Conservation (phyloP, 2,113 vertebrate species). For the Nothocercus julius region DNA sequence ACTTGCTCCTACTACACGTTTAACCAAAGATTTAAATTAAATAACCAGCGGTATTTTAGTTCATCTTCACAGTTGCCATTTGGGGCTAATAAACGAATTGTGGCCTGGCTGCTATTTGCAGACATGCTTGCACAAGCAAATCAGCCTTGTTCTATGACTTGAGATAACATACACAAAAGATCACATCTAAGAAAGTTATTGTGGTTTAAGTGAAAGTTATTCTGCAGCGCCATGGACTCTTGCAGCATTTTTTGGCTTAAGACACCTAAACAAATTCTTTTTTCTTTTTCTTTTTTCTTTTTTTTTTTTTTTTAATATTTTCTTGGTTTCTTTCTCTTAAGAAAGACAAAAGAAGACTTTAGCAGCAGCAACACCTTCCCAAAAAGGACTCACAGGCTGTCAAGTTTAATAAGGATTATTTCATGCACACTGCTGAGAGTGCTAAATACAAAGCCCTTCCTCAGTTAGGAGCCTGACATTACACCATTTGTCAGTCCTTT, state of each 20-base stretch:
- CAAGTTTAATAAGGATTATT: neutral
- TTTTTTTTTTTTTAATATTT: neutral
- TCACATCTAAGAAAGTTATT: neutral
- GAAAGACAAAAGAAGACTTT: neutral
- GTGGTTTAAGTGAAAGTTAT: neutral
- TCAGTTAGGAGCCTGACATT: neutral
- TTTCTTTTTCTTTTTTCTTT: neutral
- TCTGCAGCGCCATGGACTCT: neutral
- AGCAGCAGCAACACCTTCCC: neutral
- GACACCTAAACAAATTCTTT: rapidly evolving
- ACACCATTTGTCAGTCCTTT: neutral
- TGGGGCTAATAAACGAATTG: constrained; percentile 26
- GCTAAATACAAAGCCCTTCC: neutral
- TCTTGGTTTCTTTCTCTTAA: neutral
- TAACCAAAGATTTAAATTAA: constrained; percentile 42
- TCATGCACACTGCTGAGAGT: neutral
- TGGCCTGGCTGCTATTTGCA: constrained; percentile 3
- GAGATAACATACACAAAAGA: neutral
- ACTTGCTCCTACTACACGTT: neutral
- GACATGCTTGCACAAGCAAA: constrained; percentile 19
- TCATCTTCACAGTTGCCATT: neutral
- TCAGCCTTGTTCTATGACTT: neutral
- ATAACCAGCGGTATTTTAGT: constrained; percentile 25
- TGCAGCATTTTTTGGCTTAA: neutral
- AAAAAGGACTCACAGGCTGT: neutral